Evolutionary conservation across 2,797 vertebrate genomes (phyloP).

Genomic region (Tokudaia tokunoshimensis): DNA sequence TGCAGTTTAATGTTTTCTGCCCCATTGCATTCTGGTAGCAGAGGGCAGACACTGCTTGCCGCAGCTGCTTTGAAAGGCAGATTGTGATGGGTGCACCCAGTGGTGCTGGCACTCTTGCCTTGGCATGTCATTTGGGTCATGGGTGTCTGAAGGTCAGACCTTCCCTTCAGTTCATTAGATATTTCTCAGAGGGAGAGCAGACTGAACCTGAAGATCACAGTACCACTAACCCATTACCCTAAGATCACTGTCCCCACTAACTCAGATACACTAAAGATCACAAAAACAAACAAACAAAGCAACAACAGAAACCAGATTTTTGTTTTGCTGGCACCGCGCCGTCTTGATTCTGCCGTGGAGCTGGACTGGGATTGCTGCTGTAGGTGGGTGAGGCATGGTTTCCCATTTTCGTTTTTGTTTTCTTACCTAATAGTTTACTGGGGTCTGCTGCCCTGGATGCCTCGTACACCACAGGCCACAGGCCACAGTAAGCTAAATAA

Average conservation of each 20-base stretch:
- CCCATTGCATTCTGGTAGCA: constrained; percentile 64
- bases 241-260: background rate
- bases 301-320: background rate
- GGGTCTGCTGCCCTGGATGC: background rate
- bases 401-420: background rate
- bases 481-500: background rate
- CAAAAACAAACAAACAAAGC: background rate
- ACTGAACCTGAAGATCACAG: background rate
- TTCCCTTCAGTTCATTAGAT: background rate
- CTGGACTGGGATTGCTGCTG: background rate
- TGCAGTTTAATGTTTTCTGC: constrained; percentile 75
- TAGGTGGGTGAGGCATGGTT: background rate
- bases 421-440: background rate
- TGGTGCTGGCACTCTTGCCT: constrained; percentile 19
- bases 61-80: constrained; percentile 68
- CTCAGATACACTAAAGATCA: background rate
- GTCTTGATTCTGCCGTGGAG: background rate
- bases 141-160: background rate
- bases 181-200: background rate
- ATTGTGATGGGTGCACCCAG: background rate
- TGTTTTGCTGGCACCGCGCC: constrained; percentile 11
- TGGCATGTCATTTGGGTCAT: background rate
- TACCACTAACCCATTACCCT: background rate
- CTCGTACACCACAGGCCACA: background rate
- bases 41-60: constrained; percentile 52